Evolutionary conservation across 92 coral and sea anemone genomes (phyloP).

Genomic region (Zoanthus sociatus): DNA sequence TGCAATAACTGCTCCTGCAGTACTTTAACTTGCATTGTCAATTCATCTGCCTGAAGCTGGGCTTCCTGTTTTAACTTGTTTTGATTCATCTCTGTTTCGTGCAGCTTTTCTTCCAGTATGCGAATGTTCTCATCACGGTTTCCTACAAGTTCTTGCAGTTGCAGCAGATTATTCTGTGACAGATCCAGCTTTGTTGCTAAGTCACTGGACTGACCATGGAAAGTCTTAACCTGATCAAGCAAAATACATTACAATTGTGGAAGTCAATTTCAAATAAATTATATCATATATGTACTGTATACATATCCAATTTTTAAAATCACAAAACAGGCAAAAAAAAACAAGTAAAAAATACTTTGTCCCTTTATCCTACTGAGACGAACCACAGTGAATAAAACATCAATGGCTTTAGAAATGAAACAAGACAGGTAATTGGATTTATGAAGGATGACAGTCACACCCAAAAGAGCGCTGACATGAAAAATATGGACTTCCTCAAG

Average conservation of each 20-base stretch:
- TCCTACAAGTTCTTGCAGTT: conserved; percentile 66
- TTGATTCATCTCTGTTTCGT: conserved; percentile 64
- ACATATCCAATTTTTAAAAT: no score
- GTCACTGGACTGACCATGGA: conserved; percentile 77
- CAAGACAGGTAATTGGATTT: no score
- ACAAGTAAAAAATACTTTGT: no score
- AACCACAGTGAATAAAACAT: no score
- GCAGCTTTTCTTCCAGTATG: conserved; percentile 70
- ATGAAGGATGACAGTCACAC: no score
- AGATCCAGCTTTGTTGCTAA: conserved; percentile 76
- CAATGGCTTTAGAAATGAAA: no score
- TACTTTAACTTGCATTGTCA: conserved; percentile 78
- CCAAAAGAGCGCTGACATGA: no score
- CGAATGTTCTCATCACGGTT: conserved; percentile 73
- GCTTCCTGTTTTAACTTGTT: conserved; percentile 76
- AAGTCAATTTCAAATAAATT: no score
- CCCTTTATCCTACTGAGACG: no score
- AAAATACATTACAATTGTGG: not conserved
- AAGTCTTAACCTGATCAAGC: conserved; percentile 68
- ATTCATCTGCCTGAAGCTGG: conserved; percentile 79
- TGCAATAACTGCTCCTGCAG: conserved; percentile 81
- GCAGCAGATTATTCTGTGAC: conserved; percentile 77
- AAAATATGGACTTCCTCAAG: no score
- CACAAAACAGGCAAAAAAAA: no score
- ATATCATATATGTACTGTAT: no score